phyloP scores from a whole-genome alignment of 2,797 vertebrate species.

The Vipera latastei region DNA sequence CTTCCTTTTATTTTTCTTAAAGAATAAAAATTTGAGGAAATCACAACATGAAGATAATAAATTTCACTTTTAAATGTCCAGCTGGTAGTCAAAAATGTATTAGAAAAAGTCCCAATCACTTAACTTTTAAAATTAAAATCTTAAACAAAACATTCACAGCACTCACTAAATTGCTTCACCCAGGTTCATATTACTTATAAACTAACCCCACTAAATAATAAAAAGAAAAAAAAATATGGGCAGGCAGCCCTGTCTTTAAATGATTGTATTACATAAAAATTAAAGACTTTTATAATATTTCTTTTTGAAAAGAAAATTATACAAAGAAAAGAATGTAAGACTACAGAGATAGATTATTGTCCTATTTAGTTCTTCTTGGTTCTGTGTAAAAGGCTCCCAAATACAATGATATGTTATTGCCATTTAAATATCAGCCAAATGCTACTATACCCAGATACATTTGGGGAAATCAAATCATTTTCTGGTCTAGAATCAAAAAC shows the following conservation, averaged over 20 bases:
- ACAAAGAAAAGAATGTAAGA: neutral
- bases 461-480: neutral
- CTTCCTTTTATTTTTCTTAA: neutral
- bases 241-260: neutral
- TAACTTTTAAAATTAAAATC: constrained; percentile 23
- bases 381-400: neutral
- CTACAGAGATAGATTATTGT: neutral
- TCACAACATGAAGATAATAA: neutral
- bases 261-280: neutral
- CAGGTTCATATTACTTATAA: neutral
- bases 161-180: constrained; percentile 9
- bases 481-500: neutral
- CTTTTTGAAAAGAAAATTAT: neutral
- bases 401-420: neutral
- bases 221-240: neutral
- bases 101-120: constrained; percentile 19
- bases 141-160: neutral
- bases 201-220: neutral
- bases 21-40: neutral
- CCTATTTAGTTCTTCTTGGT: neutral
- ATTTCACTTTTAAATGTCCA: constrained; percentile 19
- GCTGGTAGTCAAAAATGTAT: neutral
- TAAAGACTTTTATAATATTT: neutral
- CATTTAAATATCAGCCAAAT: neutral
- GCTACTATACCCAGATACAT: neutral